A percentile compares a stretch with the other conserved stretches of the same genome.
Evolutionary conservation across 2,113 vertebrate species (phyloP).

Genomic region (Electrona antarctica): DNA sequence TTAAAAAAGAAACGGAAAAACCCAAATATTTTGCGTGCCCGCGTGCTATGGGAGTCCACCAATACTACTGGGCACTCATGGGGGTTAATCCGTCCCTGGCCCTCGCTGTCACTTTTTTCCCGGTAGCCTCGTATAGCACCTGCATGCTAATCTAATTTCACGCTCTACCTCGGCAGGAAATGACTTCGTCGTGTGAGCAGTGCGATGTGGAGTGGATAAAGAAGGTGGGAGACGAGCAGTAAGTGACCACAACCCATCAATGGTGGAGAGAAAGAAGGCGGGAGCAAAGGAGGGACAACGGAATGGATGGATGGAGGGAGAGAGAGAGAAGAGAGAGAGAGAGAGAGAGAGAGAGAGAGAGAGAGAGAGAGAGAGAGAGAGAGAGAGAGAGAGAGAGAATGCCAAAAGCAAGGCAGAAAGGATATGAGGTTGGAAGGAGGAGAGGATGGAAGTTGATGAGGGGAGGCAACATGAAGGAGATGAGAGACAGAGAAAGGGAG

Average conservation of each 20-base stretch:
- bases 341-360: background rate
- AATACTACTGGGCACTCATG: too few relatives aligned
- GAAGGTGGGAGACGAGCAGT: conserved; percentile 97
- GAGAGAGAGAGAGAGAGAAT: background rate
- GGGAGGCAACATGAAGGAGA: background rate
- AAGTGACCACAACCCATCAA: conserved; percentile 75
- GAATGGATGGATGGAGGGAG: background rate
- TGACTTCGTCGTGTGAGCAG: conserved; percentile 88
- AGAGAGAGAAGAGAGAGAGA: background rate
- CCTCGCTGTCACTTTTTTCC: conserved; percentile 43
- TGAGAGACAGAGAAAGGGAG: background rate
- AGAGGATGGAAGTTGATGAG: background rate
- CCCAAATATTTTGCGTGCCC: too few relatives aligned
- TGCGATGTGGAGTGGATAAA: conserved; percentile 98
- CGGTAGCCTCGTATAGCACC: conserved; percentile 44
- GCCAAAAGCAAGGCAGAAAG: background rate
- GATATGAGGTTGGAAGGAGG: background rate
- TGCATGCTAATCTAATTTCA: conserved; percentile 70
- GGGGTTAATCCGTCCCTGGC: too few relatives aligned
- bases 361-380: background rate
- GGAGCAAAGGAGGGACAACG: background rate
- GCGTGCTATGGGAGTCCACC: too few relatives aligned
- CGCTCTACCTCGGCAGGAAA: conserved; percentile 81
- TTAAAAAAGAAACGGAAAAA: too few relatives aligned
- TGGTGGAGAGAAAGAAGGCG: background rate